Percentiles rank a stretch among this genome's conserved stretches.
Conservation (phyloP, 1,140 invertebrate species). For the Panagrolaimus sp. region DNA sequence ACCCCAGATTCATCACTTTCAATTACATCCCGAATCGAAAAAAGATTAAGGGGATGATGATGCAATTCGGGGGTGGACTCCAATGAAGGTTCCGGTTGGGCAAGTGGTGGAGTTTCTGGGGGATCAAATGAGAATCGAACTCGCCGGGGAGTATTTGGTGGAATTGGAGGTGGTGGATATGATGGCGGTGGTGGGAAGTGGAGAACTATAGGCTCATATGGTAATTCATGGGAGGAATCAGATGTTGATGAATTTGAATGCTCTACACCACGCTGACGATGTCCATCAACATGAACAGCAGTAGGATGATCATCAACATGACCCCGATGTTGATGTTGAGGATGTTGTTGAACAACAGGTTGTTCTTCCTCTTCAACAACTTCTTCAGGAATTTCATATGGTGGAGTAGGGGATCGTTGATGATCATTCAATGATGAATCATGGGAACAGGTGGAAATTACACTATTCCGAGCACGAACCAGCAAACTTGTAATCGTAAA, state of each 20-base stretch:
- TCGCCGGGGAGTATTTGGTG: neutral
- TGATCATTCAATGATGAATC: neutral
- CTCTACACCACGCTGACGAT: neutral
- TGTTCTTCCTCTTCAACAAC: too few relatives aligned
- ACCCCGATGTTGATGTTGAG: too few relatives aligned
- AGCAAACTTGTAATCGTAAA: neutral
- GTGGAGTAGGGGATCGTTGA: neutral
- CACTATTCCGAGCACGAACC: neutral
- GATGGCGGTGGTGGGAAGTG: neutral
- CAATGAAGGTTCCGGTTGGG: neutral
- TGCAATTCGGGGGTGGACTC: too few relatives aligned
- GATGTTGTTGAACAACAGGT: too few relatives aligned
- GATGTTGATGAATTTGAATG: neutral
- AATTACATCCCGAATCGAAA: too few relatives aligned
- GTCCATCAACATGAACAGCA: too few relatives aligned
- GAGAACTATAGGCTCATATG: neutral
- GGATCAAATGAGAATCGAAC: conserved; percentile 2
- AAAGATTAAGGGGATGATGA: too few relatives aligned
- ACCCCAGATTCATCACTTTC: too few relatives aligned
- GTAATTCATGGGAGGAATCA: neutral
- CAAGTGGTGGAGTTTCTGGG: neutral
- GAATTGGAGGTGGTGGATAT: neutral
- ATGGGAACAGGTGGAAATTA: too few relatives aligned
- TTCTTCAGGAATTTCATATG: too few relatives aligned
- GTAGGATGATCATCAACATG: too few relatives aligned